phyloP scores from a whole-genome alignment of 1,140 invertebrate genomes.

The Lycorma delicatula region DNA sequence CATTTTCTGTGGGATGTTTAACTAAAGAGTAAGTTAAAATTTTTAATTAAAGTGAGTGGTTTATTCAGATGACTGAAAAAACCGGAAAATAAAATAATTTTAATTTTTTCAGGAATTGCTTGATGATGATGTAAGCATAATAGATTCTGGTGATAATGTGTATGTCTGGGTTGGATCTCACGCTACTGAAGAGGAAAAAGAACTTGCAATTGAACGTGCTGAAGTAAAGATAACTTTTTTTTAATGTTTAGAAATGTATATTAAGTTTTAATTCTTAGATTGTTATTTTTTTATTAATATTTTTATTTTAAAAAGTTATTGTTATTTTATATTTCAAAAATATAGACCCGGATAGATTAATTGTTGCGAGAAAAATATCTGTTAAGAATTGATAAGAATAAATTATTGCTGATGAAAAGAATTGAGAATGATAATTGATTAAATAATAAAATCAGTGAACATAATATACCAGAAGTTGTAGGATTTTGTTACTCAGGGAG shows the following conservation, averaged over 20 bases:
- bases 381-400: not conserved
- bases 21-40: too few relatives aligned
- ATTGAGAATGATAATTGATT: too few relatives aligned
- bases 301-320: not conserved
- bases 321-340: not conserved
- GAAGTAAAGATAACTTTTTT: slow-evolving; percentile 39
- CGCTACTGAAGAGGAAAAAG: slow-evolving; percentile 56
- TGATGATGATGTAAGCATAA: slow-evolving; percentile 62
- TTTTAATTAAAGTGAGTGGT: too few relatives aligned
- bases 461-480: too few relatives aligned
- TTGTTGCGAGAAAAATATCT: not conserved
- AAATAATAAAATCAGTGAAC: too few relatives aligned
- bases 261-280: not conserved
- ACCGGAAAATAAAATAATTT: too few relatives aligned
- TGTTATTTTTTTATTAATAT: not conserved
- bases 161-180: slow-evolving; percentile 67
- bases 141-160: slow-evolving; percentile 63
- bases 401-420: too few relatives aligned
- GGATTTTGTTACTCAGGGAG: too few relatives aligned
- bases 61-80: too few relatives aligned
- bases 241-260: not conserved
- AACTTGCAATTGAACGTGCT: slow-evolving; percentile 46
- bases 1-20: too few relatives aligned
- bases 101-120: slow-evolving; percentile 54
- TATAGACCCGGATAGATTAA: not conserved